These are phyloP conservation scores for Halictus quadricinctus DNA, from an alignment of 2,888 invertebrate genomes.

Conservation along the genomic window DNA sequence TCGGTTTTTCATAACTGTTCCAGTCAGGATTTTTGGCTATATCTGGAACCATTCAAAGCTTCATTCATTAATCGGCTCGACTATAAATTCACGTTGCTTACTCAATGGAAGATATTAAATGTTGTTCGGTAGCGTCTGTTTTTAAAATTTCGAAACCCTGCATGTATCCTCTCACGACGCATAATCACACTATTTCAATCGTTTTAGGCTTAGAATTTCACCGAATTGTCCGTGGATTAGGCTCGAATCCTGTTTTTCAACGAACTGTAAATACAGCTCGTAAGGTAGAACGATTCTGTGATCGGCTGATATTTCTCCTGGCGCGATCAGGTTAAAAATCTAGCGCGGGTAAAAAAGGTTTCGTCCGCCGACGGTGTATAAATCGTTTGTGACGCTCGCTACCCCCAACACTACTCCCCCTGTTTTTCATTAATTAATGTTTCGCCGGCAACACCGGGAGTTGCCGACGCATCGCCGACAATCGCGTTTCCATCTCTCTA, in stretches of 20 bases:
- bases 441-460: background rate
- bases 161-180: too few species aligned
- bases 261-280: slow-evolving; percentile 9
- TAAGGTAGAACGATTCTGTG: slow-evolving; percentile 11
- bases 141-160: too few species aligned
- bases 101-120: too few species aligned
- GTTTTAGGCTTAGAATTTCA: too few species aligned
- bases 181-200: too few species aligned
- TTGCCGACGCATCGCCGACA: slow-evolving; percentile 29
- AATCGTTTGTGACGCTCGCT: background rate
- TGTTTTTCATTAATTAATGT: slow-evolving; percentile 38
- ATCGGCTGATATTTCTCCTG: slow-evolving; percentile 11
- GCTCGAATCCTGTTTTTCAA: background rate
- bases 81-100: too few species aligned
- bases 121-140: too few species aligned
- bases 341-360: background rate
- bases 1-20: background rate
- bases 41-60: too few species aligned
- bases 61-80: too few species aligned
- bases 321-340: slow-evolving; percentile 10
- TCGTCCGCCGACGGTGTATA: background rate
- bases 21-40: background rate
- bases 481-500: slow-evolving; percentile 15
- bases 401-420: background rate
- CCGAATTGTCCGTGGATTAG: background rate